Base-by-base conservation (phyloP, 2,113 vertebrate species). In the Polyodon spathula region DNA sequence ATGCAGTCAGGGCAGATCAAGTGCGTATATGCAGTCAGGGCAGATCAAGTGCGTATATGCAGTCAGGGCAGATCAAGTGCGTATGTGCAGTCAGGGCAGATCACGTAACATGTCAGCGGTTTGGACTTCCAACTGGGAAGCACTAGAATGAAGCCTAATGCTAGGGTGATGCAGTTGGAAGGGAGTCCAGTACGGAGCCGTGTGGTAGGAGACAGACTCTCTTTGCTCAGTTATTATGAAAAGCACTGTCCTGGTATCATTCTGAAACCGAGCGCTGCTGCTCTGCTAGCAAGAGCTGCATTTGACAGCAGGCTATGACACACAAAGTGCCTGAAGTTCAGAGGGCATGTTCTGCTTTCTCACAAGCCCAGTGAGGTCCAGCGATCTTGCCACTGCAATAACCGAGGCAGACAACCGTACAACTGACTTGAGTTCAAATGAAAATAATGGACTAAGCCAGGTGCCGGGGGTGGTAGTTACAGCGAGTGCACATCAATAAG, bases 381-480 rank as follows among this genome's bases (percentile, higher is more conserved):
- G 81, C 78, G 79, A 80, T 83, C 82, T 81, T 85, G 76, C 81
- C 72, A 71, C 71, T 74, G 81, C 80, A 86, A 76, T 87, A 88
- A 84, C 85, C 79, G 73, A 79, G 79, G 83, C 86, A 87, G 85
- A 86, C 84, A 83, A 78, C 85, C 80, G 81, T 82, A 84, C 84
- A 87, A 84, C 86, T 88, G 87, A 89, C 79, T 87, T 83, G 85
- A 86, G 85, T 84, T 87, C 85, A 87, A 88, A 88, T 88, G 84
- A 87, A 88, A 86, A 88, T 88, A 88, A 88, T 87, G 84, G 81
- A 83, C 74, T 74, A 82, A 84, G 81, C 84, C 78, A 65, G 81
- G 73, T 82, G 85, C 81, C 81, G 73, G 84, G 77, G 82, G 78
- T 79, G 81, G 82, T 81, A 78, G 84, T 84, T 86, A 73, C 76